Evolutionary conservation across 2,888 invertebrate genomes (phyloP).

Genomic region (Tetragnatha montana): DNA sequence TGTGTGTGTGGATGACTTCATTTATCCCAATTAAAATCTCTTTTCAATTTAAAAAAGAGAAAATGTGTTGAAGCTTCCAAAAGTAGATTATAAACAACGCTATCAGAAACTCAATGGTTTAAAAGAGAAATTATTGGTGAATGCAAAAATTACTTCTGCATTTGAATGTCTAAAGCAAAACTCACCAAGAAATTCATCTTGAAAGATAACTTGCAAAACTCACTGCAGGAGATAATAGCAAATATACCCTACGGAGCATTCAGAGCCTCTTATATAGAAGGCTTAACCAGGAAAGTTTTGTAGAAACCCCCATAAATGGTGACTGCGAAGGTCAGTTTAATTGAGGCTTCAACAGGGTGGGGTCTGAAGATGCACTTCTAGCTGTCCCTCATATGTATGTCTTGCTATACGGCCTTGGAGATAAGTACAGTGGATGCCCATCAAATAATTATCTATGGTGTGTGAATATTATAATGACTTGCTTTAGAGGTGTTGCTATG

Average conservation of each 20-base stretch:
- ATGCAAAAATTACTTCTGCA: not conserved
- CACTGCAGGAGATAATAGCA: slow-evolving; percentile 59
- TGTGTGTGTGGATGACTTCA: no score
- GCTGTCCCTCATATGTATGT: not conserved
- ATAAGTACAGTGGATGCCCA: not conserved
- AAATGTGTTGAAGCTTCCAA: no score
- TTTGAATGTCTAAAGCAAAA: not conserved
- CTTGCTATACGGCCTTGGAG: not conserved
- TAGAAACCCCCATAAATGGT: not conserved
- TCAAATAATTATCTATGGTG: no score
- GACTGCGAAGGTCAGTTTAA: slow-evolving; percentile 1
- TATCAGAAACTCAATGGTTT: no score
- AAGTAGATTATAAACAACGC: no score
- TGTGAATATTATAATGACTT: no score
- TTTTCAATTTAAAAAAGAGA: no score
- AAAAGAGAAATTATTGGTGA: not conserved
- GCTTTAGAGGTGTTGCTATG: no score
- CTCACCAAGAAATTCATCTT: slow-evolving; percentile 49
- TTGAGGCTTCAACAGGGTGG: slow-evolving; percentile 2
- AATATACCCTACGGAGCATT: slow-evolving; percentile 19
- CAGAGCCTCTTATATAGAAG: slow-evolving; percentile 23
- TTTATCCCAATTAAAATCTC: no score
- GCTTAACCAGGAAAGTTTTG: slow-evolving; percentile 12
- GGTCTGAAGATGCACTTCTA: not conserved
- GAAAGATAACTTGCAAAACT: slow-evolving; percentile 42